These are phyloP conservation scores for sheep (Ovis aries) DNA, from an alignment of 2,113 vertebrate species.

Conservation along the genomic window ARS-UI_Ramb_v3.0 NC_056058.1:21173001-21173500, in stretches of 20 bases:
- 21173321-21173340: neutral
- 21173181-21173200: neutral
- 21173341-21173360: neutral
- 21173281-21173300: neutral
- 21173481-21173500: neutral
- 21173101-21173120: neutral
- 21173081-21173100: neutral
- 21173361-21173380: neutral
- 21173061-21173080: neutral
- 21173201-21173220: neutral
- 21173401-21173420: neutral
- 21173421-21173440: neutral
- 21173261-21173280: neutral
- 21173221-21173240: neutral
- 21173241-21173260: neutral
- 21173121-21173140: neutral
- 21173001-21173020: neutral
- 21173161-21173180: neutral
- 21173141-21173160: neutral
- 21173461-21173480: neutral
- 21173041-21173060: neutral
- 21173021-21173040: neutral
- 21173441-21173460: neutral
- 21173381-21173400: neutral
- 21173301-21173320: neutral